A percentile compares a stretch with the other conserved stretches of the same genome.
Evolutionary conservation across 1,140 invertebrate genomes (phyloP).

Genomic region (Pseudomyrmex pallidus): DNA sequence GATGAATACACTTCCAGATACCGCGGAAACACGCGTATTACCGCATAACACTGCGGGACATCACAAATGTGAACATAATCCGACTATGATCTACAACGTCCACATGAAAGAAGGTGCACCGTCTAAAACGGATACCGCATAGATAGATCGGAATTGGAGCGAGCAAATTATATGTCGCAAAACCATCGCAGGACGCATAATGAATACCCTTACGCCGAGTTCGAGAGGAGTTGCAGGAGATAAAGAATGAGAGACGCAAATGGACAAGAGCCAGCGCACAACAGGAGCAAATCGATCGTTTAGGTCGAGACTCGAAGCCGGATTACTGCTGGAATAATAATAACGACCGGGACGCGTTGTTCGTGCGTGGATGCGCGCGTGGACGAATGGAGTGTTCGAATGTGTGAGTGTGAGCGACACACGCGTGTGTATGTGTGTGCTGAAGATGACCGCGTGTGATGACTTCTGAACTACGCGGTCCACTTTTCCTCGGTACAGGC

Average conservation of each 20-base stretch:
- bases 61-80: neutral
- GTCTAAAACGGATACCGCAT: neutral
- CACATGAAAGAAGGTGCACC: neutral
- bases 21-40: neutral
- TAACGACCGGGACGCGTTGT: constrained; percentile 67
- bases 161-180: constrained; percentile 6
- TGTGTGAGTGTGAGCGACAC: constrained; percentile 56
- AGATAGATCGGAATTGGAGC: constrained; percentile 4
- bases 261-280: neutral
- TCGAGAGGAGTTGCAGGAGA: constrained; percentile 2
- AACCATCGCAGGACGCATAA: constrained; percentile 4
- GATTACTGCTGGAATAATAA: constrained; percentile 74
- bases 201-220: neutral
- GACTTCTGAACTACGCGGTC: constrained; percentile 76
- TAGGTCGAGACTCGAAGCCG: constrained; percentile 35
- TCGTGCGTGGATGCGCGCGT: constrained; percentile 54
- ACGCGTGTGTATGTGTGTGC: neutral
- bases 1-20: constrained; percentile 8
- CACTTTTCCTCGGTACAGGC: constrained; percentile 71
- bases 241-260: constrained; percentile 36
- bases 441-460: constrained; percentile 55
- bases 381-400: too few relatives aligned
- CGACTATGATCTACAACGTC: neutral
- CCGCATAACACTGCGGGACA: too few relatives aligned
- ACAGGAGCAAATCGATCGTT: constrained; percentile 47